These are phyloP conservation scores for Cerastis leucographa DNA, from an alignment of 2,888 invertebrate genomes.

Conservation along the genomic window DNA sequence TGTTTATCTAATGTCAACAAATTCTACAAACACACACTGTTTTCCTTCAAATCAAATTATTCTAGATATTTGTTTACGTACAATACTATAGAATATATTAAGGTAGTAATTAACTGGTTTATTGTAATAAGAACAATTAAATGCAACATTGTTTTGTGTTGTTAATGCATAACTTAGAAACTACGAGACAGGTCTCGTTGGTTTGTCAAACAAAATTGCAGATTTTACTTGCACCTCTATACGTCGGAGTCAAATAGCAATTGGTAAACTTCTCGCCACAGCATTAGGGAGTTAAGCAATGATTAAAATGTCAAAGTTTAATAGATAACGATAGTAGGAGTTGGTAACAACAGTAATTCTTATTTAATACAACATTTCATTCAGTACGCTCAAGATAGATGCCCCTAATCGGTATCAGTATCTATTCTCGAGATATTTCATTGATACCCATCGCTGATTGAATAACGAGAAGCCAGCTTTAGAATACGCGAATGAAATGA, in stretches of 20 bases:
- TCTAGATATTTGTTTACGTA: slow-evolving; percentile 17
- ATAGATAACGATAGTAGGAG: slow-evolving; percentile 52
- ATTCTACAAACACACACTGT: slow-evolving; percentile 31
- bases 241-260: not conserved
- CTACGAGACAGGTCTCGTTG: not conserved
- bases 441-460: slow-evolving; percentile 60
- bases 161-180: slow-evolving; percentile 2
- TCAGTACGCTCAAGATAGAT: slow-evolving; percentile 50
- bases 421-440: slow-evolving; percentile 62
- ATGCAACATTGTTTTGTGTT: slow-evolving; percentile 6
- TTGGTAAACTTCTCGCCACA: not conserved
- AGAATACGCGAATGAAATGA: slow-evolving; percentile 36
- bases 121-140: not conserved
- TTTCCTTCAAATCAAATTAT: slow-evolving; percentile 42
- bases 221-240: not conserved
- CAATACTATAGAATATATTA: not conserved
- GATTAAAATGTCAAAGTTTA: slow-evolving; percentile 67
- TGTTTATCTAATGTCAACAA: slow-evolving; percentile 60
- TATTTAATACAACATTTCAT: slow-evolving; percentile 61
- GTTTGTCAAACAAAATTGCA: slow-evolving; percentile 3
- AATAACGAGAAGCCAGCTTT: slow-evolving; percentile 46
- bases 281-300: slow-evolving; percentile 40
- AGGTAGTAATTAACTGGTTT: not conserved
- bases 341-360: slow-evolving; percentile 49
- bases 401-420: slow-evolving; percentile 54